A percentile compares a stretch with the other conserved stretches of the same genome.
phyloP scores from a whole-genome alignment of 2,797 vertebrate species.

The Mastacembelus armatus region DNA sequence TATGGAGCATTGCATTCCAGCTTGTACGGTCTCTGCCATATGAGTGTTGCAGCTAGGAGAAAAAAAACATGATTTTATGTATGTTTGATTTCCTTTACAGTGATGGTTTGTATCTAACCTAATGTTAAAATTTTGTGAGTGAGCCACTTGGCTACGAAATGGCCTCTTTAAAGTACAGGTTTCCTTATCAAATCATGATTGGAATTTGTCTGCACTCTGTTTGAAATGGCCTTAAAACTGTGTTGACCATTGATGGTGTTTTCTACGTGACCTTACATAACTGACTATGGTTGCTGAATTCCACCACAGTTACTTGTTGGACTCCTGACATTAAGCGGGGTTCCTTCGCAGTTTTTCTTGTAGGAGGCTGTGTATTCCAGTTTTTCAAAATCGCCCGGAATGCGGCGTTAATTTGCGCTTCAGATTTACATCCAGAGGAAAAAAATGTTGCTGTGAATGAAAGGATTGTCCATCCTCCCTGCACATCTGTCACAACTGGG shows the following conservation, averaged over 20 bases:
- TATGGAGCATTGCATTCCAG: not conserved
- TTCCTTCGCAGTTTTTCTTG: conserved; percentile 4
- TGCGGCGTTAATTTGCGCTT: conserved; percentile 15
- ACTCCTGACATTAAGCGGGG: not conserved
- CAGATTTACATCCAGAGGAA: conserved; percentile 41
- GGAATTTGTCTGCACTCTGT: not conserved
- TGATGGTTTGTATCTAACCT: not conserved
- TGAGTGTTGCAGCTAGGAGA: not conserved
- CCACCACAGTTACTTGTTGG: conserved; percentile 1
- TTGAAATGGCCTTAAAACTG: not conserved
- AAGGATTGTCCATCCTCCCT: conserved; percentile 37
- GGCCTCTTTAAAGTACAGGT: not conserved
- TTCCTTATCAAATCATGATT: not conserved
- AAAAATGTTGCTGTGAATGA: conserved; percentile 38
- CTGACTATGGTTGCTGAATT: conserved; percentile 15
- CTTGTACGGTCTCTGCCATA: not conserved
- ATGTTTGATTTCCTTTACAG: not conserved
- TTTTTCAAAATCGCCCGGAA: conserved; percentile 40
- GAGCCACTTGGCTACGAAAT: not conserved
- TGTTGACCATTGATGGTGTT: not conserved
- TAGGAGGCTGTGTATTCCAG: conserved; percentile 1
- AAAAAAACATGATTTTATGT: not conserved
- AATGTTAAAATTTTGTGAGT: not conserved
- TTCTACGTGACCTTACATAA: conserved; percentile 25
- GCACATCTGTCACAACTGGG: conserved; percentile 28